A percentile compares a stretch with the other conserved stretches of the same genome.
Conservation (phyloP, 2,888 invertebrate genomes). For the Microctonus brassicae region DNA sequence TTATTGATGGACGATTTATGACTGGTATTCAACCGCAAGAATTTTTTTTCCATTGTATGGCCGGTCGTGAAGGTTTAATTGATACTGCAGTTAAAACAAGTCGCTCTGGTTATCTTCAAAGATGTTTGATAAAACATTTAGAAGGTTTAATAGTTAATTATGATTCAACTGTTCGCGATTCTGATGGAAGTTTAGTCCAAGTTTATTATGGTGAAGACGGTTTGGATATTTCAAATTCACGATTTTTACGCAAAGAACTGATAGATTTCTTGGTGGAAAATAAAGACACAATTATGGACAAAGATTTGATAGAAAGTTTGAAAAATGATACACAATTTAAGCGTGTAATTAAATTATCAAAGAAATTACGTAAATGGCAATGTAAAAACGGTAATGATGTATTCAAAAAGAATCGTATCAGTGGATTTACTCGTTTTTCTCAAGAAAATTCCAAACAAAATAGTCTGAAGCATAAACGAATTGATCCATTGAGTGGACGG, state of each 20-base stretch:
- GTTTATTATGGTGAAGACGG: slow-evolving; percentile 94
- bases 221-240: slow-evolving; percentile 88
- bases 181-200: slow-evolving; percentile 93
- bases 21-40: slow-evolving; percentile 99
- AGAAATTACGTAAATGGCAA: slow-evolving; percentile 76
- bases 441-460: slow-evolving; percentile 62
- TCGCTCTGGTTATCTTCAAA: slow-evolving; percentile 91
- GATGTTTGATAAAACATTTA: slow-evolving; percentile 95
- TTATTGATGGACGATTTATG: slow-evolving; percentile 95
- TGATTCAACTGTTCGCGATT: slow-evolving; percentile 92
- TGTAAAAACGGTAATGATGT: slow-evolving; percentile 71
- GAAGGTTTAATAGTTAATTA: slow-evolving; percentile 95
- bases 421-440: slow-evolving; percentile 77
- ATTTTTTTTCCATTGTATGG: slow-evolving; percentile 99
- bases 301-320: slow-evolving; percentile 73
- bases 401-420: slow-evolving; percentile 70
- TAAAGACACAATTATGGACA: slow-evolving; percentile 75
- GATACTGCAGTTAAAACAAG: slow-evolving; percentile 99
- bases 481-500: slow-evolving; percentile 73
- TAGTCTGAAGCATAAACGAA: slow-evolving; percentile 48
- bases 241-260: slow-evolving; percentile 84
- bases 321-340: slow-evolving; percentile 73
- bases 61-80: slow-evolving; percentile 98
- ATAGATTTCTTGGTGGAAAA: slow-evolving; percentile 89
- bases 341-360: slow-evolving; percentile 72